A percentile compares a stretch with the other conserved stretches of the same genome.
Evolutionary conservation across 1,140 invertebrate genomes (phyloP).

Genomic region (Dinothrombium tinctorium): DNA sequence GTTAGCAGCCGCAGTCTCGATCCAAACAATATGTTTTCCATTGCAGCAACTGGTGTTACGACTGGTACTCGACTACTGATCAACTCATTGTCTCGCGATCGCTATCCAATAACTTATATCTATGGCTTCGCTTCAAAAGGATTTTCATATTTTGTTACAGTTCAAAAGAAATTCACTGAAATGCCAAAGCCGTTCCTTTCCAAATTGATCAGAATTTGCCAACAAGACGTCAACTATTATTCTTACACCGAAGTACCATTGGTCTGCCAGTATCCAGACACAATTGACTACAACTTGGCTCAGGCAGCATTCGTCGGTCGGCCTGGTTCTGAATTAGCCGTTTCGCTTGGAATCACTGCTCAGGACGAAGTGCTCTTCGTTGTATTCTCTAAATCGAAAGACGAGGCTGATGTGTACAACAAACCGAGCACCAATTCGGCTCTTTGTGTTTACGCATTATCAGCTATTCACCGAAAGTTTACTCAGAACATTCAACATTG

Average conservation of each 20-base stretch:
- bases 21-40: constrained; percentile 60
- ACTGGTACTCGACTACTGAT: constrained; percentile 77
- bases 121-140: constrained; percentile 84
- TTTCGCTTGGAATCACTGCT: constrained; percentile 59
- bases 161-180: constrained; percentile 57
- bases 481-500: constrained; percentile 93
- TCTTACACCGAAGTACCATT: constrained; percentile 95
- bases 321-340: constrained; percentile 65
- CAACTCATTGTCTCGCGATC: constrained; percentile 63
- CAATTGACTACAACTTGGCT: constrained; percentile 58
- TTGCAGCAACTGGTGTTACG: constrained; percentile 68
- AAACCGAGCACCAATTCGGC: constrained; percentile 41
- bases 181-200: constrained; percentile 43
- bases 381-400: constrained; percentile 52
- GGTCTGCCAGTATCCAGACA: constrained; percentile 52
- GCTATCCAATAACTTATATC: constrained; percentile 84
- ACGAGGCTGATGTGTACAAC: constrained; percentile 20
- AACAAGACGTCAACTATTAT: constrained; percentile 84
- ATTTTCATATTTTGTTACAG: constrained; percentile 90
- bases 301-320: constrained; percentile 82
- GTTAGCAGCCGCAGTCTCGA: constrained; percentile 74
- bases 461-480: constrained; percentile 73
- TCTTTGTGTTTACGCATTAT: constrained; percentile 82
- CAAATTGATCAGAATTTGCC: constrained; percentile 68
- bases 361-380: constrained; percentile 85